Conservation (phyloP, 2,797 vertebrate genomes). For the Parauchenoglanis punctatus region DNA sequence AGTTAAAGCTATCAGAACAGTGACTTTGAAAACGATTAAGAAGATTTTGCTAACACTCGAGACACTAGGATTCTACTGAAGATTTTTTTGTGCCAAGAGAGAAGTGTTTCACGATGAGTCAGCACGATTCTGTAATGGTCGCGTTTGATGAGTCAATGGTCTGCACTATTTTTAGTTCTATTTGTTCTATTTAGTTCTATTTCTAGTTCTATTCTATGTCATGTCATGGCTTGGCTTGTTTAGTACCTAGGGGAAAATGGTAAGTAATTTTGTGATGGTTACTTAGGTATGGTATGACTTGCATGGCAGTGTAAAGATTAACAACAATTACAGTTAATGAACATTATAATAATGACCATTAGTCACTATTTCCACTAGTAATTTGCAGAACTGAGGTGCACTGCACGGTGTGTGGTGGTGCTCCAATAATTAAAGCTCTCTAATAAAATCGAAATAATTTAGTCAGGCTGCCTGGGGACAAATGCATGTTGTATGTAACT, state of each 20-base stretch:
- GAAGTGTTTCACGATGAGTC: not conserved
- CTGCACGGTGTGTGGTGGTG: not conserved
- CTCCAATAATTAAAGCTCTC: not conserved
- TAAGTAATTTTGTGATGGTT: not conserved
- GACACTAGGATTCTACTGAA: not conserved
- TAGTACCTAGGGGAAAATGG: not conserved
- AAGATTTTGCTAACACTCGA: not conserved
- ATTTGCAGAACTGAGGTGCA: not conserved
- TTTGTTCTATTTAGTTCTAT: no score
- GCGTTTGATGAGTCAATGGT: slow-evolving; percentile 2
- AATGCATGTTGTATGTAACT: not conserved
- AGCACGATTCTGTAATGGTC: not conserved
- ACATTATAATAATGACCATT: not conserved
- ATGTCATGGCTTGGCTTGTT: not conserved
- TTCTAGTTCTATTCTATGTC: not conserved
- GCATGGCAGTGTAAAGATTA: not conserved
- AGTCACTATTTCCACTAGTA: not conserved
- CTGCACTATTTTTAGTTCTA: not conserved
- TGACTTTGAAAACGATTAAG: not conserved
- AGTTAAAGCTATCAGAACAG: not conserved
- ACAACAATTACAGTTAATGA: not conserved
- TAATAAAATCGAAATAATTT: not conserved
- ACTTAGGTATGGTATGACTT: not conserved
- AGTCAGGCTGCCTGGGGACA: not conserved
- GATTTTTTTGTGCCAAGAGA: not conserved